Base-by-base conservation (phyloP, 2,113 vertebrate genomes). In the Ceyx melanurus region DNA sequence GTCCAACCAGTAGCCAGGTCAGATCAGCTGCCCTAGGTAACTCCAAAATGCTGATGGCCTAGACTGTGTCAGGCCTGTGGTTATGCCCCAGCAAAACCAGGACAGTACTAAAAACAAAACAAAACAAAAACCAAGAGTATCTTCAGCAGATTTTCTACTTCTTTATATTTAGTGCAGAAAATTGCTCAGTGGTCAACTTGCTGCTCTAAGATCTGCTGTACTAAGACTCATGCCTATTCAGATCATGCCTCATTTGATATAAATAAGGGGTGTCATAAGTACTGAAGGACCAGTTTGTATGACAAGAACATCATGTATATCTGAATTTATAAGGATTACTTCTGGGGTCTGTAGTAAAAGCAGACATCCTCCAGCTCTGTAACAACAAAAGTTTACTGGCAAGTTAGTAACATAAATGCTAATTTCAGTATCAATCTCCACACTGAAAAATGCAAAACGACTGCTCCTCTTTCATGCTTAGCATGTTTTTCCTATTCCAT, bases 211-310 rank as follows among this genome's bases (percentile, higher is more conserved):
- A 6, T 43, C 35, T 64, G 5, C 10, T 77, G 8, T n/a, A 28
- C 15, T 54, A 25, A 37, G 33, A 11, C 31, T 75, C 40, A 54
- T 0, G 0, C 1, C 11, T 18, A 35, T 35, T 35, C 35, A 35
- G 35, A 9, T 43, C 31, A 56, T 19, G 56, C 17, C 25, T 10
- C 7, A n/a, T 72, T 37, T 66, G n/a, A 57, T 14, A 22, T 28
- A 43, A 77, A 40, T 1, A 21, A 74, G 7, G 58, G 8, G 6
- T 43, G 7, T 2, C 42, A 67, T 70, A 80, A 87, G 3, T 60
- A 26, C 5, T 48, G 14, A 51, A 82, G 40, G 28, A 61, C 28
- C 19, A 33, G 13, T 23, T 42, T 31, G 9, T 33, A 60, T 31
- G 20, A 8, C 35, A 90, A 78, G 50, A 76, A 13, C 7, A 75